Base-by-base conservation (phyloP, 2,888 invertebrate genomes). In the Microplitis manilae region DNA sequence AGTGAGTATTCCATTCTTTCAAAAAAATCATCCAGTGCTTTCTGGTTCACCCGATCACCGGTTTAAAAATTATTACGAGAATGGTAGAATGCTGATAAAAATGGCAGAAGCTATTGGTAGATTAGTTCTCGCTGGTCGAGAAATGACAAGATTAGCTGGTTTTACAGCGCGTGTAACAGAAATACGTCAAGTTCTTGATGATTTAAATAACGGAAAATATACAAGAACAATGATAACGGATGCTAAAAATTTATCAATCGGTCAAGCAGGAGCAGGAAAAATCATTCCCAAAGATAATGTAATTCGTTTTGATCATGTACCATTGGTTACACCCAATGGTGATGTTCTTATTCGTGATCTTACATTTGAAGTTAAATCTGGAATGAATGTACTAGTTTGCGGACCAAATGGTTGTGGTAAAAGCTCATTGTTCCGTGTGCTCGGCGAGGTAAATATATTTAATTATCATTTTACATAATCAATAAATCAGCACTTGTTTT, bases 401-500 rank as follows among this genome's bases (percentile, higher is more conserved):
- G 99, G 99, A 0, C 99, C 99, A 2, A 99, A 99, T 90, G 99
- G 99, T 1, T 98, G 98, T 90, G 99, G 99, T 69, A 99, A 99
- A 90, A 97, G 97, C 74, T 98, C 98, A 0, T 92, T 99, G 85
- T 99, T 99, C 92, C 93, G 99, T 77, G 95, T 98, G 86, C 93
- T 99, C 13, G 99, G 99, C 67, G 98, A 98, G 90, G 93, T 93
- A 82, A 85, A 83, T 81, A n/a, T 15, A 9, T 74, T 70, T 41
- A 73, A 59, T 65, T 69, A 68, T 75, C 38, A 9, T 62, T 72
- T 76, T 69, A 65, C 59, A 41, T 59, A n/a, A 64, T 59, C 41
- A 39, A 65, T 73, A 13, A 30, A 39, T 15, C 20, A 62, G 41
- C 6, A 69, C 20, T 72, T 0, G 6, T 73, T 61, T 1, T 39